These are phyloP conservation scores for Oreortyx pictus DNA, from an alignment of 2,797 vertebrate species.

Conservation along the genomic window DNA sequence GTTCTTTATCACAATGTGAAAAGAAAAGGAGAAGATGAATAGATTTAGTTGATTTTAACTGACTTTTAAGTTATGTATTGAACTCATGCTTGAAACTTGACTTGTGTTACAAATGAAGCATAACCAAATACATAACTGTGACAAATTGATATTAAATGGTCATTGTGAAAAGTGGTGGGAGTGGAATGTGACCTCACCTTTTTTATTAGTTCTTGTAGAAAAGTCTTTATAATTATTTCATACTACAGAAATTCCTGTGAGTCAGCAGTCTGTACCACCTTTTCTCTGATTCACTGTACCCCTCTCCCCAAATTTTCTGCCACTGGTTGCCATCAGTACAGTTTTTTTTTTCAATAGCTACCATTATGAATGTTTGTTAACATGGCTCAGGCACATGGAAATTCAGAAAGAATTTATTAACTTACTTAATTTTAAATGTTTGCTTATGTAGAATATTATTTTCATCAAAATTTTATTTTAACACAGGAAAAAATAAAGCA, in stretches of 20 bases:
- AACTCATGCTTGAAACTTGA: constrained; percentile 24
- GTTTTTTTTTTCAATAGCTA: background rate
- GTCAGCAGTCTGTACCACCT: background rate
- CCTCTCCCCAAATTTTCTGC: background rate
- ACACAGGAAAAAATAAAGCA: background rate
- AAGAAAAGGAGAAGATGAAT: background rate
- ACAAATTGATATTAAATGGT: constrained; percentile 14
- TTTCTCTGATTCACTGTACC: constrained; percentile 8
- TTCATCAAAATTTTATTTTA: background rate
- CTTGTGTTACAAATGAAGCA: constrained; percentile 45
- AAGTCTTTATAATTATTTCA: background rate
- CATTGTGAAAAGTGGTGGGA: constrained; percentile 25
- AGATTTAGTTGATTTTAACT: constrained; percentile 9
- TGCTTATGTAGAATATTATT: background rate
- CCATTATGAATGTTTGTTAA: background rate
- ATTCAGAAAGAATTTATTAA: background rate
- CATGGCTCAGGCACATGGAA: background rate
- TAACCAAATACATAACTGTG: constrained; percentile 12
- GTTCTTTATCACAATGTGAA: background rate
- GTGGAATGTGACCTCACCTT: constrained; percentile 36
- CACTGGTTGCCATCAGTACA: background rate
- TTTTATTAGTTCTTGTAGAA: constrained; percentile 30
- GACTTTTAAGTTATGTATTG: constrained; percentile 30
- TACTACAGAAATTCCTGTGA: background rate
- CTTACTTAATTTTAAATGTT: background rate